Evolutionary conservation across 2,888 invertebrate species (phyloP).

Genomic region (Thalpophila matura): DNA sequence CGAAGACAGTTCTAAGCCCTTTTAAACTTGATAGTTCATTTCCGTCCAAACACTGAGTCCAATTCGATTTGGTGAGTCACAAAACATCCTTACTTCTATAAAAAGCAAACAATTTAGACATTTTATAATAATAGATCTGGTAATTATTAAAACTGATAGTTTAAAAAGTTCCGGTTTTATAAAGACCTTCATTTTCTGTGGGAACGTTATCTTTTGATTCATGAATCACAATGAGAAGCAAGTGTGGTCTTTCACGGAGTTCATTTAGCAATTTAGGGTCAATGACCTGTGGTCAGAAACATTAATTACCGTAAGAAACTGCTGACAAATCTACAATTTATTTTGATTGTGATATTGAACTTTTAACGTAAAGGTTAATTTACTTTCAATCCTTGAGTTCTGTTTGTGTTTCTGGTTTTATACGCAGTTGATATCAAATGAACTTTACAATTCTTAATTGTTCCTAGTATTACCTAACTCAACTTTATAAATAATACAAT

Average conservation of each 20-base stretch:
- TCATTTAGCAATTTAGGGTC: constrained; percentile 25
- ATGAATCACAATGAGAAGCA: constrained; percentile 4
- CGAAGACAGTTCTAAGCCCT: neutral
- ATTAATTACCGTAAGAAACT: constrained; percentile 6
- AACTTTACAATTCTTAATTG: neutral
- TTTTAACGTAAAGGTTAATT: constrained; percentile 8
- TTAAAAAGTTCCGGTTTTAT: constrained; percentile 23
- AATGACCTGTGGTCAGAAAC: constrained; percentile 27
- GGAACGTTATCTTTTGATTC: constrained; percentile 39
- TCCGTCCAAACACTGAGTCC: constrained; percentile 3
- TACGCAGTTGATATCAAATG: neutral
- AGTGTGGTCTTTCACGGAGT: constrained; percentile 26
- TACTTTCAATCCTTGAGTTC: neutral
- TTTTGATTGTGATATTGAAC: constrained; percentile 1
- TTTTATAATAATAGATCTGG: constrained; percentile 26
- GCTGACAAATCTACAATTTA: neutral
- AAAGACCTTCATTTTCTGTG: constrained; percentile 33
- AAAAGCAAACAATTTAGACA: constrained; percentile 29
- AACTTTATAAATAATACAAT: too few relatives aligned
- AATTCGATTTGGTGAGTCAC: neutral
- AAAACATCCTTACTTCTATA: neutral
- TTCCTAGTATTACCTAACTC: too few relatives aligned
- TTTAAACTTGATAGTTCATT: constrained; percentile 5
- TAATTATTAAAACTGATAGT: constrained; percentile 21
- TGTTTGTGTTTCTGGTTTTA: neutral